A percentile compares a stretch with the other conserved stretches of the same genome.
These are phyloP conservation scores for Drosophila differens DNA, from an alignment of 2,888 invertebrate genomes.

Conservation along the genomic window DNA sequence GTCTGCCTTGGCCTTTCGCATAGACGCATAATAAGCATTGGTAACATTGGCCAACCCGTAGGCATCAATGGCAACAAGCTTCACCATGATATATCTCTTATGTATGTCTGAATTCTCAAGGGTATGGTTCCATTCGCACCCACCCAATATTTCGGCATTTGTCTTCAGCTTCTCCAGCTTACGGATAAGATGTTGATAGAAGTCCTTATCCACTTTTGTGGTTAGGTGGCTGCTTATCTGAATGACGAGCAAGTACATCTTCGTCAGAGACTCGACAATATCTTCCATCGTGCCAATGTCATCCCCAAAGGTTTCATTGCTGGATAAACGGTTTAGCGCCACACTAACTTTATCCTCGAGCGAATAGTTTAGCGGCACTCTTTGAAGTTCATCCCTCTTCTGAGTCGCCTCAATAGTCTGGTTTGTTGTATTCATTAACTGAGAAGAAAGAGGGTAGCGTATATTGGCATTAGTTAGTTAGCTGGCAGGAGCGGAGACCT, in stretches of 20 bases:
- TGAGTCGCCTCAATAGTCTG: accelerated
- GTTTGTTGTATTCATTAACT: accelerated
- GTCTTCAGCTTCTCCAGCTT: not conserved
- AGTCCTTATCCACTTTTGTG: accelerated
- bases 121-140: not conserved
- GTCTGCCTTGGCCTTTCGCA: slow-evolving; percentile 1
- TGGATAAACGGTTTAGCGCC: accelerated
- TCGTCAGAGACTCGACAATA: slow-evolving; percentile 55
- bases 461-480: not conserved
- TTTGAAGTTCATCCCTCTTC: accelerated
- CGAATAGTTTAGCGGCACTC: slow-evolving; percentile 29
- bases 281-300: slow-evolving; percentile 13
- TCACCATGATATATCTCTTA: accelerated
- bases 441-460: not conserved
- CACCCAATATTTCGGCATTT: slow-evolving; percentile 4
- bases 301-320: too few species aligned
- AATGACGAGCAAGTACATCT: slow-evolving; percentile 21
- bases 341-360: not conserved
- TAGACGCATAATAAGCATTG: slow-evolving; percentile 24
- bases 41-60: slow-evolving; percentile 35
- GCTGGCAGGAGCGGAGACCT: not conserved
- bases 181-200: accelerated
- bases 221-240: accelerated
- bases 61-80: slow-evolving; percentile 26
- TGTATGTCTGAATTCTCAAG: accelerated